Base-by-base conservation (phyloP, 2,888 invertebrate species). In the Atrina japonica region DNA sequence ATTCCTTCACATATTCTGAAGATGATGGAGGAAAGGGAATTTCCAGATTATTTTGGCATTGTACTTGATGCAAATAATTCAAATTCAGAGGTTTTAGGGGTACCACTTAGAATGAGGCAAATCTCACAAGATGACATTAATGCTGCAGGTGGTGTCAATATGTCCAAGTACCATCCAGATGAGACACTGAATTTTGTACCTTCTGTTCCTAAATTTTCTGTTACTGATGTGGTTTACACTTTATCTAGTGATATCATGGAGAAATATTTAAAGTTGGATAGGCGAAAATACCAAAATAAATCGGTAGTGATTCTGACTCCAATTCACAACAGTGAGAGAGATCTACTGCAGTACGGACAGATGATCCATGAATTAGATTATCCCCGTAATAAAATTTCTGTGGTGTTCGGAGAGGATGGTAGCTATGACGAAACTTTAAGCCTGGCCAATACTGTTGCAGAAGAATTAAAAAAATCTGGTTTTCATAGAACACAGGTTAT, bases 401-500 rank as follows among this genome's bases (percentile, higher is more conserved):
- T 89, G 1, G 84, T 79, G 18, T 81, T 89, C 21, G 88, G 88
- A 2, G 89, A 89, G 70, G 89, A 89, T 65, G 82, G 86, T 40
- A 89, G 89, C 66, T 60, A 63, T 3, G 89, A 88, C 53, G 58
- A 74, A 18, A 88, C 88, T 0, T 71, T 82, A 3, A 66, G 77
- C 14, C 64, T 77, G 49, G 88, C 87, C 0, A 69, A 78, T 40
- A 43, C 66, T 0, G 59, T 82, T 3, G 82, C 80, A 3, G 58
- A 71, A 18, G 81, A 81, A 7, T 70, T 87, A 5, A 60, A 59
- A 25, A 74, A 78, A 35, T 60, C 70, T 27, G 76, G 78, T 7
- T 88, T 88, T 68, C 35, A 56, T 1, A 75, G 74, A 45, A 81
- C 83, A 0, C 66, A 78, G 11, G 80, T 86, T 18, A 75, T 82